Evolutionary conservation across 2,888 invertebrate species (phyloP).

Genomic region (Tanytarsus gracilentus): DNA sequence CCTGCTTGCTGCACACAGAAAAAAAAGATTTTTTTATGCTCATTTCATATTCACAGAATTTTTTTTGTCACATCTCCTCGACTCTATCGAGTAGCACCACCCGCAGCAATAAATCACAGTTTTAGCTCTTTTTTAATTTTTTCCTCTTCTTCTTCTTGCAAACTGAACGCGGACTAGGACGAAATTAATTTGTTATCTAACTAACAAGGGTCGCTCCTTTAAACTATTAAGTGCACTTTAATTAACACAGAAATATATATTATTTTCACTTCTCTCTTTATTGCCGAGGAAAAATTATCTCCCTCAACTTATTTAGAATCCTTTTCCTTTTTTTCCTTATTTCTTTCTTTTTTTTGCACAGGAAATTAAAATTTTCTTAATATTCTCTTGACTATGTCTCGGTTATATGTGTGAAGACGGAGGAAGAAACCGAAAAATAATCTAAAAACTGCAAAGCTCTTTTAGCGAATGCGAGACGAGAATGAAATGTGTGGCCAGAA

Average conservation of each 20-base stretch:
- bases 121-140: not conserved
- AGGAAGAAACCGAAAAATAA: constrained; percentile 23
- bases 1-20: too few species aligned
- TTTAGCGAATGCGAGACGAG: constrained; percentile 19
- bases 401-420: constrained; percentile 6
- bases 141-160: not conserved
- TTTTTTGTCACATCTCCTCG: constrained; percentile 9
- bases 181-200: constrained; percentile 19
- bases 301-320: not conserved
- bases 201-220: too few species aligned
- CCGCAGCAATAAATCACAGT: constrained; percentile 16
- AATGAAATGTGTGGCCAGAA: not conserved
- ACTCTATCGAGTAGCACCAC: constrained; percentile 3
- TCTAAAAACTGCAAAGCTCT: constrained; percentile 27
- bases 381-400: not conserved
- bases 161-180: not conserved
- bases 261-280: too few species aligned
- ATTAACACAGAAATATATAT: constrained; percentile 12
- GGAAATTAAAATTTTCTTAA: not conserved
- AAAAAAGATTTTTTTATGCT: not conserved
- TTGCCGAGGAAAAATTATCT: too few species aligned
- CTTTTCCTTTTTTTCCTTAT: not conserved
- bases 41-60: not conserved
- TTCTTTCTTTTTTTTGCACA: not conserved
- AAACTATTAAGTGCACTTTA: constrained; percentile 28